These are phyloP conservation scores for Sakesphorus luctuosus DNA, from an alignment of 2,113 vertebrate species.

Conservation along the genomic window DNA sequence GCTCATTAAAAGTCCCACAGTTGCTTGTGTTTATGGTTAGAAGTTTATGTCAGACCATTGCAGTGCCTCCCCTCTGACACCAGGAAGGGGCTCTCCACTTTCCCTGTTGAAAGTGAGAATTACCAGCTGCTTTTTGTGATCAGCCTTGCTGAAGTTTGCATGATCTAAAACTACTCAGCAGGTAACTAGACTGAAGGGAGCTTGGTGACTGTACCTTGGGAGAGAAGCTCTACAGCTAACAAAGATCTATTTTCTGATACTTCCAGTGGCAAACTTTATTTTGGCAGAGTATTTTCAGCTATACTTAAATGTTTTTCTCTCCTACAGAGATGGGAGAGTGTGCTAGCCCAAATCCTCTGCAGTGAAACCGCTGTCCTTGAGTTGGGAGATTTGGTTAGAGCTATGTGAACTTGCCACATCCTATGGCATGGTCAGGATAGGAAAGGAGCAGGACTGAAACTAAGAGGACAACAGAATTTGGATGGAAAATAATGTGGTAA, in stretches of 20 bases:
- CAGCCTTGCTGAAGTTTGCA: neutral
- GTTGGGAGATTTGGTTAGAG: neutral
- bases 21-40: fast-evolving
- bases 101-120: neutral
- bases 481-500: neutral
- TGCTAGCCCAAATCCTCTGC: neutral
- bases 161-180: neutral
- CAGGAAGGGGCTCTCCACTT: neutral
- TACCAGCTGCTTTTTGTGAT: neutral
- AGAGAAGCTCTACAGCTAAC: neutral
- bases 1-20: neutral
- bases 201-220: neutral
- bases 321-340: neutral
- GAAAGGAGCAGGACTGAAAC: constrained; percentile 7
- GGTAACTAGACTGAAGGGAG: neutral
- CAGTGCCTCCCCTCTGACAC: neutral
- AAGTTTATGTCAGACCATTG: neutral
- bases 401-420: fast-evolving
- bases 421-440: neutral
- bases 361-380: neutral
- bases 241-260: neutral
- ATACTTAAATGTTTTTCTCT: neutral
- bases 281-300: neutral
- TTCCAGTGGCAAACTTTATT: neutral
- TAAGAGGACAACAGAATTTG: neutral